Conservation (phyloP, 2,888 invertebrate genomes). For the Monochamus alternatus region DNA sequence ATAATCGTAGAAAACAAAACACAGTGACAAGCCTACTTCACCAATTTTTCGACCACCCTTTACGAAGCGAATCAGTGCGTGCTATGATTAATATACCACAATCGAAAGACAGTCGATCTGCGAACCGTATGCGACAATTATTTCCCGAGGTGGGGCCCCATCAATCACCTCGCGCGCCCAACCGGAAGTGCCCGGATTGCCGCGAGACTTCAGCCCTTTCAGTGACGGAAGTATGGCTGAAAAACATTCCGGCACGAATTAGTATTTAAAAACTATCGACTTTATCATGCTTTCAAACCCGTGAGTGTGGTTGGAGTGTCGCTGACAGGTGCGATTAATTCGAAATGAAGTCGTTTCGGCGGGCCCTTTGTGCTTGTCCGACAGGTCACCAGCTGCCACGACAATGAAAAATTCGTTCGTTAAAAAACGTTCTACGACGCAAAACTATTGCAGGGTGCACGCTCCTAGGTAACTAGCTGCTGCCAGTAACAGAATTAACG, state of each 20-base stretch:
- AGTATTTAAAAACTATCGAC: not conserved
- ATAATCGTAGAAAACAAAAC: no score
- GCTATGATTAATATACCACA: not conserved
- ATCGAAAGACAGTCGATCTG: not conserved
- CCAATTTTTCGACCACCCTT: not conserved
- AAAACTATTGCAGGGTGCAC: no score
- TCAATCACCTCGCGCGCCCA: constrained; percentile 59
- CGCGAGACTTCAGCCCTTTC: constrained; percentile 62
- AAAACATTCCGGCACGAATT: constrained; percentile 22
- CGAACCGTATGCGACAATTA: not conserved
- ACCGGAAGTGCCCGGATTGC: constrained; percentile 63
- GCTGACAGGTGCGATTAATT: constrained; percentile 8
- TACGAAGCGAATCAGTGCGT: not conserved
- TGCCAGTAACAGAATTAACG: no score
- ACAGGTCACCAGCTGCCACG: not conserved
- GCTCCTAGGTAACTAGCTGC: no score
- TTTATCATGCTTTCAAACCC: not conserved
- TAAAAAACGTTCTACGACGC: no score
- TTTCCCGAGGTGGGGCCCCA: constrained; percentile 55
- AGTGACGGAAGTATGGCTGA: constrained; percentile 37
- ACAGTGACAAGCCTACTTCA: not conserved
- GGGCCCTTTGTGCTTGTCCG: not conserved
- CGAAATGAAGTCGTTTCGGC: not conserved
- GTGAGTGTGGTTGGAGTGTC: not conserved
- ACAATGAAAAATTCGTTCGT: not conserved